Percentiles rank a stretch among this genome's conserved stretches.
phyloP scores from a whole-genome alignment of 2,113 vertebrate species.

The Cacatua alba region DNA sequence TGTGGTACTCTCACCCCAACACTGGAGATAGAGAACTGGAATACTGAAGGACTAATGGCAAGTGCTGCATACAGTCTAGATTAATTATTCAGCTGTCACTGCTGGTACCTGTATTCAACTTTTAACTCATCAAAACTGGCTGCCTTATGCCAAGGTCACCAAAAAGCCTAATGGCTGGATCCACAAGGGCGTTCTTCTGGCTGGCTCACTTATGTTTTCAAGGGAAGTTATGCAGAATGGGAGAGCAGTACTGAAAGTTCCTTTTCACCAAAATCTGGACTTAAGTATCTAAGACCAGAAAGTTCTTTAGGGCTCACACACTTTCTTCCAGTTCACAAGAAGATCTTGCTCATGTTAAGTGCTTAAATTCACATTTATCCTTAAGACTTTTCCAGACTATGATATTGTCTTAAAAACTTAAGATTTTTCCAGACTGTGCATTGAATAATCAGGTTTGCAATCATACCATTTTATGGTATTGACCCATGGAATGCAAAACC shows the following conservation, averaged over 20 bases:
- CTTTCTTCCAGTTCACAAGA: not conserved
- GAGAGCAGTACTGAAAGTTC: not conserved
- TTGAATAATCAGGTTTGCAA: not conserved
- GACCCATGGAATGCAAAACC: not conserved
- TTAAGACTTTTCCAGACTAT: not conserved
- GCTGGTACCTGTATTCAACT: not conserved
- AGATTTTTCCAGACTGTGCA: not conserved
- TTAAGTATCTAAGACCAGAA: not conserved
- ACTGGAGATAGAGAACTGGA: not conserved
- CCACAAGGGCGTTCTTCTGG: not conserved
- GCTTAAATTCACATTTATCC: not conserved
- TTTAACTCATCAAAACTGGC: not conserved
- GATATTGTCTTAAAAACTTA: not conserved
- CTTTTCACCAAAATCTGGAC: not conserved
- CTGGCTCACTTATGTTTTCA: not conserved
- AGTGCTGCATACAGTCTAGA: not conserved
- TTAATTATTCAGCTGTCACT: not conserved
- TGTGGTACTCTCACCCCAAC: not conserved
- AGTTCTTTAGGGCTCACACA: not conserved
- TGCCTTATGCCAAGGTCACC: not conserved
- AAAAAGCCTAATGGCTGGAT: not conserved
- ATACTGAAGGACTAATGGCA: not conserved
- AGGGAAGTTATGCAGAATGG: not conserved
- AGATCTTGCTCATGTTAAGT: not conserved
- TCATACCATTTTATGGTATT: not conserved